phyloP scores from a whole-genome alignment of 2,113 vertebrate genomes.

The Pica pica region DNA sequence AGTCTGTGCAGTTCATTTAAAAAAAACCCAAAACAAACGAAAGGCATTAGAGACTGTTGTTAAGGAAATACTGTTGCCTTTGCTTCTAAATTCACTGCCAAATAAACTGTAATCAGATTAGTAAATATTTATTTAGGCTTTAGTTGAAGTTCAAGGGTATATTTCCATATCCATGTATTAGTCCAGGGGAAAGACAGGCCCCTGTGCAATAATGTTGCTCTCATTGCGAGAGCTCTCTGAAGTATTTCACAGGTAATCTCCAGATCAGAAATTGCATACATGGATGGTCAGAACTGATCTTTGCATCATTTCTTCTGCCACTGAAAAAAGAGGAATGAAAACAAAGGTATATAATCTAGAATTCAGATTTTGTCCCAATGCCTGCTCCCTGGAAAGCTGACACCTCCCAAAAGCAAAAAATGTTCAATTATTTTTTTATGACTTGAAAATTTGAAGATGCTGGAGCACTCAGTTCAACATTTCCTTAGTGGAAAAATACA shows the following conservation, averaged over 20 bases:
- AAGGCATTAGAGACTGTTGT: background rate
- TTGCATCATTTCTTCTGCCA: background rate
- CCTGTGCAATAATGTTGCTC: background rate
- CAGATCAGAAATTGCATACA: background rate
- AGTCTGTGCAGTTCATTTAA: background rate
- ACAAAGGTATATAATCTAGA: background rate
- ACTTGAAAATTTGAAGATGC: background rate
- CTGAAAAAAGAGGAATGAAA: background rate
- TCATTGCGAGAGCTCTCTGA: background rate
- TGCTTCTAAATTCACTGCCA: background rate
- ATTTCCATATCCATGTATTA: background rate
- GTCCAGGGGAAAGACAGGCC: background rate
- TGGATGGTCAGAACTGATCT: background rate
- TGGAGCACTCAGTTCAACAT: background rate
- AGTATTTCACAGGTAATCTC: background rate
- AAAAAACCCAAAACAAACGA: background rate
- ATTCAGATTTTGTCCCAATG: background rate
- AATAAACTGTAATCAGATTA: conserved; percentile 3
- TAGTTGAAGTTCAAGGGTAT: background rate
- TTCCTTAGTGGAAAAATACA: background rate
- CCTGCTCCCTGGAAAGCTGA: background rate
- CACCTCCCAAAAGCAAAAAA: background rate
- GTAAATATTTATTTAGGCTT: conserved; percentile 25
- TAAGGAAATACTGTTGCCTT: background rate
- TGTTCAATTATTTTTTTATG: background rate